Conservation (phyloP, 2,888 invertebrate genomes). For the Harpagoxenus sublaevis region DNA sequence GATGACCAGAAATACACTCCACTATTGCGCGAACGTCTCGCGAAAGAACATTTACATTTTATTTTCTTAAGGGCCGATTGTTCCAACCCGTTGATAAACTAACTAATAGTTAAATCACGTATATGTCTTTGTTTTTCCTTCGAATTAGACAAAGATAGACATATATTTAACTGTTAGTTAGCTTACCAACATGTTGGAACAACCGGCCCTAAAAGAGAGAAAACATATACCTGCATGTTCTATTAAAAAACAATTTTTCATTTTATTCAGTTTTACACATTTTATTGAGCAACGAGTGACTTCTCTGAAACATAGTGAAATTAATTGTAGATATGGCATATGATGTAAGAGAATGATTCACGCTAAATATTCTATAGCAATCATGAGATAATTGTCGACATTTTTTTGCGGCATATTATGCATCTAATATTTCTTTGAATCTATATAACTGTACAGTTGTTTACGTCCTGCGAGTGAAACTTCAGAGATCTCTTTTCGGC, state of each 20-base stretch:
- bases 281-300: neutral
- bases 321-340: neutral
- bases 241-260: neutral
- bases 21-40: neutral
- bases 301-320: neutral
- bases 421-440: neutral
- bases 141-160: too few relatives aligned
- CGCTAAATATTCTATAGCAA: neutral
- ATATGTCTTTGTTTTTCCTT: too few relatives aligned
- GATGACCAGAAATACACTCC: neutral
- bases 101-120: too few relatives aligned
- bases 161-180: too few relatives aligned
- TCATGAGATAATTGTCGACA: neutral
- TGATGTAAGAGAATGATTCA: neutral
- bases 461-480: neutral
- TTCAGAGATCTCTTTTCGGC: neutral
- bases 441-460: slow-evolving; percentile 5
- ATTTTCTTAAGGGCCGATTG: neutral
- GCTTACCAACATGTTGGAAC: too few relatives aligned
- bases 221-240: too few relatives aligned
- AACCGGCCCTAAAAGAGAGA: neutral
- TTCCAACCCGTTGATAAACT: too few relatives aligned
- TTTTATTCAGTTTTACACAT: neutral
- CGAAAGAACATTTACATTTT: neutral
- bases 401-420: neutral